Conservation (phyloP, 2,888 invertebrate genomes). For the Mactromeris polynyma region DNA sequence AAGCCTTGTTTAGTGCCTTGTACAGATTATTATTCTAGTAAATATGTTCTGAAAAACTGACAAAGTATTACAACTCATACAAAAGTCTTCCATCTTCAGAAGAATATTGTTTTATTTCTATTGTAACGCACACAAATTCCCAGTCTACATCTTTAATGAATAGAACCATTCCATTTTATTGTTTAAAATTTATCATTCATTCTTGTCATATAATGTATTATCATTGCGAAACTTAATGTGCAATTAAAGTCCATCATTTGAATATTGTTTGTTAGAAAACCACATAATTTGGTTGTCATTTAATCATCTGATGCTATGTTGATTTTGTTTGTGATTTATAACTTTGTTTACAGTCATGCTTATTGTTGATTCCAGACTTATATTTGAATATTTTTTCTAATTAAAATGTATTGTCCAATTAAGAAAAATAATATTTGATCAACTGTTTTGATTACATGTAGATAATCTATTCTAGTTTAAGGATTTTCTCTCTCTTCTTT, state of each 20-base stretch:
- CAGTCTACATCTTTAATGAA: neutral
- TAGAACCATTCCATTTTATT: neutral
- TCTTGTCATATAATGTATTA: slow-evolving; percentile 14
- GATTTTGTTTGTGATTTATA: neutral
- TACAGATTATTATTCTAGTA: neutral
- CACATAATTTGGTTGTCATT: neutral
- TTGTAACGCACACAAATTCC: neutral
- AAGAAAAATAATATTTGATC: neutral
- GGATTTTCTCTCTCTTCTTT: neutral
- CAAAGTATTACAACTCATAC: neutral
- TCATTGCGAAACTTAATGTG: neutral
- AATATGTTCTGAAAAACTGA: neutral
- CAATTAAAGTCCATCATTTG: neutral
- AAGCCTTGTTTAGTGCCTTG: neutral
- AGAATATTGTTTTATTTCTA: neutral
- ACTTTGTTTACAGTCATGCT: slow-evolving; percentile 4
- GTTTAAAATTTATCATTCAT: neutral
- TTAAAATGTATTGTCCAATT: slow-evolving; percentile 4
- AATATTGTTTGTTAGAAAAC: neutral
- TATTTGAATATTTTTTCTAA: neutral
- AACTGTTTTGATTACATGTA: neutral
- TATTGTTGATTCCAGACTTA: neutral
- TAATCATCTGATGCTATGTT: neutral
- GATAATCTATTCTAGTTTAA: neutral
- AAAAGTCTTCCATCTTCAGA: neutral